Evolutionary conservation across 1,140 invertebrate species (phyloP), one percentile per base, ranked within the genome.

Genomic region (Laupala kohalensis): DNA sequence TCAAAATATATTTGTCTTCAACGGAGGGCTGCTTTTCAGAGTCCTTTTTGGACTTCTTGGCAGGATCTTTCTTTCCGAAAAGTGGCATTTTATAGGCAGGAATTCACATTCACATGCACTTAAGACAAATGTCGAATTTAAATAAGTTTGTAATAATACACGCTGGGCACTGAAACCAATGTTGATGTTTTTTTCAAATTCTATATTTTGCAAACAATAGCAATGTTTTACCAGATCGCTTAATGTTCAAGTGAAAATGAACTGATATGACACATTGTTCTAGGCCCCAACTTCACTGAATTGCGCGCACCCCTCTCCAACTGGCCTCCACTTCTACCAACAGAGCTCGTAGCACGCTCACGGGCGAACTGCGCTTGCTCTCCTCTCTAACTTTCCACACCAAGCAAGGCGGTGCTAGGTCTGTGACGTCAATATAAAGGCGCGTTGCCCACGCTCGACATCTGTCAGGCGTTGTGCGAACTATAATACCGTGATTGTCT

Each of bases 1-100:
- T 95, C 69, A 96, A 85, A 76, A 88, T 84, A 80, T 95, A 96
- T 81, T 95, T 95, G 77, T 95, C 93, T 78, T 95, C 93, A 75
- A 96, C 87, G 70, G 89, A 89, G 73, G 90, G 86, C 76, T 86
- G 86, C 78, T 90, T 92, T 73, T 91, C 91, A 6, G 84, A 77
- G 74, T 93, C 90, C 81, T 92, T 92, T 83, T 91, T 92, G 70
- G 87, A 83, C 81, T 92, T 93, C 79, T 92, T 92, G 67, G 89
- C 89, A 25, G 89, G 87, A 80, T 92, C 90, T 79, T 93, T 93
- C 83, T 93, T 93, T 73, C 93, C 92, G 86, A 95, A 95, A 72
- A 95, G 85, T 81, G 93, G 93, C 93, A 95, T 94, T 77, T 79
- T 83, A 6, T 64, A 13, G 24, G 28, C 26, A 4, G 19, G 53